Percentiles rank a stretch among this genome's conserved stretches.
These are phyloP conservation scores for Scophthalmus maximus DNA, from an alignment of 2,113 vertebrate species.

Conservation along the genomic window DNA sequence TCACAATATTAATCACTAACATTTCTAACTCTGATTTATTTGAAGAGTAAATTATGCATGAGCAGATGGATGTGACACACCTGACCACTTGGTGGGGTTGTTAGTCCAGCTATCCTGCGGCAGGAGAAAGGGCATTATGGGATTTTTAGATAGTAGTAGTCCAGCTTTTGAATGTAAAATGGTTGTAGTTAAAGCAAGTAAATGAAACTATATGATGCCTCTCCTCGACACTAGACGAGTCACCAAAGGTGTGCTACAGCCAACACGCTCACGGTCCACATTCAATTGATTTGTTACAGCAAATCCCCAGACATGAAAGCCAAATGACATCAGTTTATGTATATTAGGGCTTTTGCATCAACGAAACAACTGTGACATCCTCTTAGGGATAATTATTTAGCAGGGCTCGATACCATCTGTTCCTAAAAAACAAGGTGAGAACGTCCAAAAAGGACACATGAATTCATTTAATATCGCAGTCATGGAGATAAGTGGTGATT, in stretches of 20 bases:
- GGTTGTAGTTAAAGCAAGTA: constrained; percentile 4
- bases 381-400: constrained; percentile 63
- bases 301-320: constrained; percentile 37
- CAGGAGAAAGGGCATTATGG: constrained; percentile 72
- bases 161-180: constrained; percentile 9
- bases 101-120: constrained; percentile 71
- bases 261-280: constrained; percentile 13
- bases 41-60: constrained; percentile 20
- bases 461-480: constrained; percentile 66
- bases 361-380: constrained; percentile 39
- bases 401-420: constrained; percentile 62
- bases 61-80: constrained; percentile 54
- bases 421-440: constrained; percentile 68
- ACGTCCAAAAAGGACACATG: constrained; percentile 63
- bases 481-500: constrained; percentile 68
- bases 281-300: constrained; percentile 37
- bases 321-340: constrained; percentile 55
- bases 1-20: constrained; percentile 23
- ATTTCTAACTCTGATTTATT: constrained; percentile 40
- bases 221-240: not conserved
- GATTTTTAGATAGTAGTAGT: constrained; percentile 1
- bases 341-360: constrained; percentile 47
- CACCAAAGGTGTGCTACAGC: not conserved
- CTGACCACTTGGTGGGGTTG: constrained; percentile 80
- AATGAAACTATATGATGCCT: constrained; percentile 5